Base-by-base conservation (phyloP, 2,797 vertebrate genomes). In the Streptopelia turtur region DNA sequence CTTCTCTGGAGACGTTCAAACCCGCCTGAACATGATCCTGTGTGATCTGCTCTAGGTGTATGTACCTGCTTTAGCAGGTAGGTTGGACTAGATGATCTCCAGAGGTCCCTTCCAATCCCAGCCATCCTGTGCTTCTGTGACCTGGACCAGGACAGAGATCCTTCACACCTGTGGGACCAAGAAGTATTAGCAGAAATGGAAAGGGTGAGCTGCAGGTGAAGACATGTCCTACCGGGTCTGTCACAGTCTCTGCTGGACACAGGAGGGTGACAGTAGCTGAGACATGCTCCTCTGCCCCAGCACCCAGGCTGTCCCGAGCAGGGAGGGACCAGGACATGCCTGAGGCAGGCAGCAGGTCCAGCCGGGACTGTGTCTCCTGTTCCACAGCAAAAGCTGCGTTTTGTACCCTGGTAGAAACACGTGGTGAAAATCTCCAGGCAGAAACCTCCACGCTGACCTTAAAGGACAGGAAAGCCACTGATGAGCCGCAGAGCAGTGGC, bases 241-340 rank as follows among this genome's bases (percentile, higher is more conserved):
- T 47, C 78, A 12, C 72, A 35, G 27, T 5, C n/a, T 61, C 25
- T 65, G 56, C 71, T 22, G 69, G 59, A 25, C 22, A 10, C 7
- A 2, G 79, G 21, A 81, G 47, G 33, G 55, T 50, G n/a, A 15
- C 5, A 72, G 61, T 1, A 4, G 22, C 43, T 75, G 49, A 28
- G 35, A 61, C 55, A 28, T 0, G 3, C 16, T 76, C 31, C 56
- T 87, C 66, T 74, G 43, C 22, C 43, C 22, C 45, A 45, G 33
- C 9, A 28, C 28, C 47, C 21, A 45, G 2, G 24, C 28, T 59
- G 23, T n/a, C 27, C 75, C 25, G 30, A 63, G 85, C 53, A 20
- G 16, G 30, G 20, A 55, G 15, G 1, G 12, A 72, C 31, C 0
- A 0, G 15, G 13, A 75, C 1, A 1, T 20, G 47, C 50, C 33